Base-by-base conservation (phyloP, 1,140 invertebrate genomes). In the Theocolax elegans region DNA sequence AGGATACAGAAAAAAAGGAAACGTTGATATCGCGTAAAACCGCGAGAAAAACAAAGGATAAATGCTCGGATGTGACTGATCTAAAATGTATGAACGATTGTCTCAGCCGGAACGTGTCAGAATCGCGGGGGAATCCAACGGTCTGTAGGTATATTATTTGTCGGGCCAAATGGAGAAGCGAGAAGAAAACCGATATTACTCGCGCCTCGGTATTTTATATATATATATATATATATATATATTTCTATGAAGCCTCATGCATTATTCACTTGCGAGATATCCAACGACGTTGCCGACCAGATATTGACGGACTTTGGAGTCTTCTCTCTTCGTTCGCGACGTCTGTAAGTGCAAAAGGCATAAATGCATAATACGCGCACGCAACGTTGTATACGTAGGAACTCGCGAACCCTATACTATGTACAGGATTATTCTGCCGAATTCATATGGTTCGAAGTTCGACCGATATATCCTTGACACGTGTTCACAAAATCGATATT, bases 211-310 rank as follows among this genome's bases (percentile, higher is more conserved):
- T n/a, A n/a, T n/a, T n/a, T n/a, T n/a, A 35, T 35, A 35, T 35
- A 35, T 35, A 35, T 35, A 35, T 35, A 35, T 35, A 35, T 35
- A 35, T 35, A 35, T 35, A 35, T 35, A 10, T 49, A 49, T 63
- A 63, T 63, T 63, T 49, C 44, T 49, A 49, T 48, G 23, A 49
- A 23, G 9, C 44, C 59, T 49, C 67, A 72, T 75, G 56, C 53
- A 73, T 75, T 71, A 75, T 75, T 75, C 67, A 54, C 27, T 35
- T 19, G 29, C 38, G 31, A 62, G 49, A 46, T 4, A 58, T 2
- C 25, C 42, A 17, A 21, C 27, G 49, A 65, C 15, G 13, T 31
- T 27, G 27, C 27, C 40, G 59, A 29, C 25, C 4, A 31, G 40
- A 48, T 48, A 48, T 48, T 62, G n/a, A 35, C 53, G 9, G 9